Conservation (phyloP, 2,888 invertebrate genomes). For the Allacma fusca region DNA sequence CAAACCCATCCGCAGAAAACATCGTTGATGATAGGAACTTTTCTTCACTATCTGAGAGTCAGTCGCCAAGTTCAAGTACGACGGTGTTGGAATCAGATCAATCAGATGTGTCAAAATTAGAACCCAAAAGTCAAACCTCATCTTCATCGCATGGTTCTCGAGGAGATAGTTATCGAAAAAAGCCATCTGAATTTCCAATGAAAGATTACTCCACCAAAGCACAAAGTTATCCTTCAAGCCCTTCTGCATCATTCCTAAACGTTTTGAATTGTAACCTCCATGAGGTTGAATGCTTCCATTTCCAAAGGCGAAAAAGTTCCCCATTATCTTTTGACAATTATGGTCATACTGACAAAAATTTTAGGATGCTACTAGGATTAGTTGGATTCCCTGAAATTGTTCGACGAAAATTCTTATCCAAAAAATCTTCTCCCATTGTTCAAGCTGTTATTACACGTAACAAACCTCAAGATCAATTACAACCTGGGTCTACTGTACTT, state of each 20-base stretch:
- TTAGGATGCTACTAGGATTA: neutral
- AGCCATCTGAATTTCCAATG: neutral
- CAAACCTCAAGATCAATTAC: neutral
- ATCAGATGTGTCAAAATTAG: too few relatives aligned
- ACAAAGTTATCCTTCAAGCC: neutral
- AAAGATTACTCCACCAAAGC: neutral
- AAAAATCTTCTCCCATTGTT: neutral
- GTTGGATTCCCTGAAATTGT: slow-evolving; percentile 17
- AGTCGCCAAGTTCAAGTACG: too few relatives aligned
- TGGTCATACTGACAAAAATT: neutral
- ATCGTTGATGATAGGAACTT: too few relatives aligned
- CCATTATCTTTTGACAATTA: neutral
- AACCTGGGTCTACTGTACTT: too few relatives aligned
- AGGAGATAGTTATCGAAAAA: too few relatives aligned
- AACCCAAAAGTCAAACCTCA: too few relatives aligned
- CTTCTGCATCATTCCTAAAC: neutral
- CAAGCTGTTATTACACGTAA: neutral
- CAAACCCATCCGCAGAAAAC: too few relatives aligned
- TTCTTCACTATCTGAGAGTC: too few relatives aligned
- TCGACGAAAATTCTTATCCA: neutral
- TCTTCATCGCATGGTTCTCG: too few relatives aligned
- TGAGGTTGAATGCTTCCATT: neutral
- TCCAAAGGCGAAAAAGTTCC: neutral
- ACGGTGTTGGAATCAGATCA: too few relatives aligned
- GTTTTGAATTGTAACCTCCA: neutral